Conservation (phyloP, 1,140 invertebrate genomes). For the Caenorhabditis tropicalis region DNA sequence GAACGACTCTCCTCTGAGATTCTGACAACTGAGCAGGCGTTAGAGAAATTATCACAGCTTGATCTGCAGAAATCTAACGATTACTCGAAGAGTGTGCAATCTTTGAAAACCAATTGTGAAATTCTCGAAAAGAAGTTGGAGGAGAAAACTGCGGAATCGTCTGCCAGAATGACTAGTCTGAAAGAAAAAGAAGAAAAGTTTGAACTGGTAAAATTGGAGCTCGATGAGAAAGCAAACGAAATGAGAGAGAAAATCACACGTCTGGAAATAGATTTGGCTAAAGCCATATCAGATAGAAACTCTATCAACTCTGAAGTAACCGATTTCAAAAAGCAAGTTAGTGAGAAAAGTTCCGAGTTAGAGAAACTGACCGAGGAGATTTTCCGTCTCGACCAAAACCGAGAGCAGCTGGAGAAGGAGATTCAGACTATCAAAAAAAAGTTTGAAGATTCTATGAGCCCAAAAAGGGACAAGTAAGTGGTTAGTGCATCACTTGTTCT, state of each 20-base stretch:
- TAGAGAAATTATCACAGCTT: neutral
- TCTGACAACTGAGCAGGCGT: neutral
- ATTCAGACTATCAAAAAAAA: neutral
- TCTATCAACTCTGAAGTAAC: neutral
- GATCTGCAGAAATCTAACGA: neutral
- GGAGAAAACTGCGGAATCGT: neutral
- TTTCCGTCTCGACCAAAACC: neutral
- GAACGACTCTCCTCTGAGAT: neutral
- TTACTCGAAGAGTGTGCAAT: neutral
- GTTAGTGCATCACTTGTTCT: neutral
- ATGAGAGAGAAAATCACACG: neutral
- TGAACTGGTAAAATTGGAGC: neutral
- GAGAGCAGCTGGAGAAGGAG: neutral
- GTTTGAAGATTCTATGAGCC: neutral
- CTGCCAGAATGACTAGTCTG: neutral
- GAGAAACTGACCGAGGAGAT: neutral
- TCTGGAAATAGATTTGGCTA: neutral
- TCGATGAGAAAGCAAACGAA: neutral
- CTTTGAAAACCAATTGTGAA: neutral
- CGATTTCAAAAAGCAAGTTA: neutral
- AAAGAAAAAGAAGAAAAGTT: neutral
- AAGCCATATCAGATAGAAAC: neutral
- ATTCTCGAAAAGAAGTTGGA: neutral
- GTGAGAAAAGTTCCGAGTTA: neutral
- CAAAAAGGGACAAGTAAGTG: neutral